Conservation (phyloP, 2,113 vertebrate species). For the Salvelinus namaycush region DNA sequence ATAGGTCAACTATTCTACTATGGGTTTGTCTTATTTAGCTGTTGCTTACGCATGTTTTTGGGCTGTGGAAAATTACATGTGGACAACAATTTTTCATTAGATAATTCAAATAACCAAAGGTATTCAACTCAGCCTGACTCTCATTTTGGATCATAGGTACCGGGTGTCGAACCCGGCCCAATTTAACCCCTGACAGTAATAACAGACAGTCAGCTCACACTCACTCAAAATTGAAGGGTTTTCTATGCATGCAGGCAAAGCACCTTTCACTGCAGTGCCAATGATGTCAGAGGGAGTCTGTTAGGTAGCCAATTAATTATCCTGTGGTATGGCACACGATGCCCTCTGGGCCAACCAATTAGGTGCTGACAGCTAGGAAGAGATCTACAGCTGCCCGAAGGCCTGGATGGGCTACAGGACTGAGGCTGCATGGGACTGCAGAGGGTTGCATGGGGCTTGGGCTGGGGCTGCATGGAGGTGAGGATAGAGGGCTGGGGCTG, state of each 20-base stretch:
- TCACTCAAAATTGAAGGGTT: not conserved
- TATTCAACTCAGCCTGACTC: no score
- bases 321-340: slow-evolving; percentile 60
- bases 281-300: slow-evolving; percentile 61
- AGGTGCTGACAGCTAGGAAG: slow-evolving; percentile 75
- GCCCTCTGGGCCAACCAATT: slow-evolving; percentile 75
- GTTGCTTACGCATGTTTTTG: no score
- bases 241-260: not conserved
- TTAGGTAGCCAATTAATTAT: slow-evolving; percentile 74
- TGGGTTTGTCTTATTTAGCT: no score
- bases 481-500: no score
- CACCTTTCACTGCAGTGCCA: not conserved
- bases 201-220: slow-evolving; percentile 36
- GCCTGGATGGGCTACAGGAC: slow-evolving; percentile 42
- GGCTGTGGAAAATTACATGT: no score
- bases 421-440: not conserved
- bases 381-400: slow-evolving; percentile 62
- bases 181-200: slow-evolving; percentile 56
- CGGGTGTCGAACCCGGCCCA: no score
- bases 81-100: no score
- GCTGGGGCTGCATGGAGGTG: slow-evolving; percentile 10
- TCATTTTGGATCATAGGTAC: no score
- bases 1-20: no score
- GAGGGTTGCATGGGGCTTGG: not conserved
- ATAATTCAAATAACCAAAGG: no score